Conservation (phyloP, 2,888 invertebrate species). For the Panzeria rudis region DNA sequence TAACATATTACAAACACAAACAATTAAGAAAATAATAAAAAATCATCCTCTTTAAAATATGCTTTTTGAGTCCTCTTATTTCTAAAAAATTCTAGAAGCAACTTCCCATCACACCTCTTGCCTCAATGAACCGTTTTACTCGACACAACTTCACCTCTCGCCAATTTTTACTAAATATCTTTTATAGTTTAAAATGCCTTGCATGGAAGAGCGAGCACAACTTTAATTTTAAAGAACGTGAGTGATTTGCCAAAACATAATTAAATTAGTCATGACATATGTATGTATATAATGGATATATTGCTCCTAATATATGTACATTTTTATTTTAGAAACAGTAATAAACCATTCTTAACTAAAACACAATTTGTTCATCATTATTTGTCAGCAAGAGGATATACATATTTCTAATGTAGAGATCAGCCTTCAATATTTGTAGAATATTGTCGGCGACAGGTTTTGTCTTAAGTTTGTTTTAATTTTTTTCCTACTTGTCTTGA, state of each 20-base stretch:
- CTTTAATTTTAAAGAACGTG: constrained; percentile 13
- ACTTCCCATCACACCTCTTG: background rate
- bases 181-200: background rate
- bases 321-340: constrained; percentile 6
- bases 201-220: constrained; percentile 27
- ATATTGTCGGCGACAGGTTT: constrained; percentile 19
- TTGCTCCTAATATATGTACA: background rate
- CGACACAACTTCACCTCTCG: background rate
- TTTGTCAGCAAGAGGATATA: constrained; percentile 5
- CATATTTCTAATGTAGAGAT: constrained; percentile 2
- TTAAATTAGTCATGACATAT: constrained; percentile 31
- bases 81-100: background rate
- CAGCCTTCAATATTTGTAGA: constrained; percentile 23
- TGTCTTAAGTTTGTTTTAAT: constrained; percentile 8
- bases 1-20: constrained; percentile 51
- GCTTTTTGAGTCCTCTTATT: constrained; percentile 20
- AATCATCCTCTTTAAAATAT: constrained; percentile 48
- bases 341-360: background rate
- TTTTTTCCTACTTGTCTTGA: constrained; percentile 43
- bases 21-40: constrained; percentile 65
- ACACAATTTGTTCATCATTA: background rate
- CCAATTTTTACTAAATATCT: constrained; percentile 2
- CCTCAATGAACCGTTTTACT: background rate
- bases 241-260: constrained; percentile 47
- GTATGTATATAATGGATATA: background rate